Percentiles rank a stretch among this genome's conserved stretches.
These are phyloP conservation scores for Nomada ruficornis DNA, from an alignment of 2,888 invertebrate species.

Conservation along the genomic window DNA sequence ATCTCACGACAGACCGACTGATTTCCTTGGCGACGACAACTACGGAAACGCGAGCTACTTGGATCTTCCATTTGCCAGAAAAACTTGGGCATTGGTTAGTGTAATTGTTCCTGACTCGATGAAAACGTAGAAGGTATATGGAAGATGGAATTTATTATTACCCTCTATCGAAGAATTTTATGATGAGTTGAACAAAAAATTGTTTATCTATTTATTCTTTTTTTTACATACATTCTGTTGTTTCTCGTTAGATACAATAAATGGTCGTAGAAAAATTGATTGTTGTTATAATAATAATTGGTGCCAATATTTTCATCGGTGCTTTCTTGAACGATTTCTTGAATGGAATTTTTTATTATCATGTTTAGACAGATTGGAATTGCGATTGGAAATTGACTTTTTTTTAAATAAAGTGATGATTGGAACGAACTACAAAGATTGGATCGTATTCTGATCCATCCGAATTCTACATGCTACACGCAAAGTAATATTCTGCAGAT, in stretches of 20 bases:
- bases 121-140: background rate
- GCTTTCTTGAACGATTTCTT: too few relatives aligned
- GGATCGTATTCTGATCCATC: background rate
- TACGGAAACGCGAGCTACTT: conserved; percentile 5
- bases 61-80: background rate
- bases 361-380: too few relatives aligned
- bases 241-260: too few relatives aligned
- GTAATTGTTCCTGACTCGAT: background rate
- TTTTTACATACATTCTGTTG: too few relatives aligned
- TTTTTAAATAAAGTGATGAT: background rate
- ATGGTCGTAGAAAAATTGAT: too few relatives aligned
- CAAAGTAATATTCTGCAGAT: background rate
- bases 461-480: background rate
- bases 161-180: too few relatives aligned
- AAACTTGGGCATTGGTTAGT: background rate
- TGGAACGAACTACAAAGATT: background rate
- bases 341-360: too few relatives aligned
- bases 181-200: too few relatives aligned
- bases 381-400: background rate
- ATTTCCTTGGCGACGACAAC: conserved; percentile 7
- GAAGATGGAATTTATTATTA: too few relatives aligned
- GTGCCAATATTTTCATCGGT: too few relatives aligned
- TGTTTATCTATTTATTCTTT: too few relatives aligned
- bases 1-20: background rate
- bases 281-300: too few relatives aligned